Evolutionary conservation across 2,113 vertebrate species (phyloP).

Genomic region (Cairina moschata): DNA sequence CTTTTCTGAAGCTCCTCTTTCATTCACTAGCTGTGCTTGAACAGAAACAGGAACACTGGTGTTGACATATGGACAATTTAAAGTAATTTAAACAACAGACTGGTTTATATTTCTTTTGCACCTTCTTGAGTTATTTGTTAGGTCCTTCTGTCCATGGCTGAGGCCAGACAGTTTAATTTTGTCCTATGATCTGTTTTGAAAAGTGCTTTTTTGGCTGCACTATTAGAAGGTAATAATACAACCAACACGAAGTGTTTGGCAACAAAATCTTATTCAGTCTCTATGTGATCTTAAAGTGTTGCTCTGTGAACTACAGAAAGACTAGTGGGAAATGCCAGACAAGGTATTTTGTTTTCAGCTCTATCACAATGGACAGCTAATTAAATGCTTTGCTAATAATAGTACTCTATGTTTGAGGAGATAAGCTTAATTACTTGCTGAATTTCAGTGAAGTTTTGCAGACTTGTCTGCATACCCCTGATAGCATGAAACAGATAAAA

Average conservation of each 20-base stretch:
- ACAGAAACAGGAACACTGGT: not conserved
- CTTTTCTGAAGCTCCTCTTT: not conserved
- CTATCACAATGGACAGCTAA: conserved; percentile 21
- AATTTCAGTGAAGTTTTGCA: conserved; percentile 56
- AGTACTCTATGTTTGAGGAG: conserved; percentile 22
- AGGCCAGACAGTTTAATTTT: not conserved
- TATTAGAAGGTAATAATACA: not conserved
- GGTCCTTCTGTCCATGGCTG: not conserved
- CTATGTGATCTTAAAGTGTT: not conserved
- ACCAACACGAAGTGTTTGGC: not conserved
- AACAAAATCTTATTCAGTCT: conserved; percentile 8
- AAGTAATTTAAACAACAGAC: not conserved
- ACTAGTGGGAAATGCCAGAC: conserved; percentile 27
- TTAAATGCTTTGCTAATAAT: conserved; percentile 63
- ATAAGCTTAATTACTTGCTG: conserved; percentile 40
- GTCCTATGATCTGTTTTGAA: not conserved
- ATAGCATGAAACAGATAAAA: not conserved
- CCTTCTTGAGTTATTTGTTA: not conserved
- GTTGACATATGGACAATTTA: not conserved
- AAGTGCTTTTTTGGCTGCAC: not conserved
- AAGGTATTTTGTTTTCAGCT: conserved; percentile 37
- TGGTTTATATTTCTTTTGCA: not conserved
- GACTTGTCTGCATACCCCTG: not conserved
- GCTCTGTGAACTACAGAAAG: conserved; percentile 9
- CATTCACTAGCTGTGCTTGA: not conserved